These are phyloP conservation scores for Anoplophora glabripennis DNA, from an alignment of 1,140 invertebrate genomes.

Conservation along the genomic window DNA sequence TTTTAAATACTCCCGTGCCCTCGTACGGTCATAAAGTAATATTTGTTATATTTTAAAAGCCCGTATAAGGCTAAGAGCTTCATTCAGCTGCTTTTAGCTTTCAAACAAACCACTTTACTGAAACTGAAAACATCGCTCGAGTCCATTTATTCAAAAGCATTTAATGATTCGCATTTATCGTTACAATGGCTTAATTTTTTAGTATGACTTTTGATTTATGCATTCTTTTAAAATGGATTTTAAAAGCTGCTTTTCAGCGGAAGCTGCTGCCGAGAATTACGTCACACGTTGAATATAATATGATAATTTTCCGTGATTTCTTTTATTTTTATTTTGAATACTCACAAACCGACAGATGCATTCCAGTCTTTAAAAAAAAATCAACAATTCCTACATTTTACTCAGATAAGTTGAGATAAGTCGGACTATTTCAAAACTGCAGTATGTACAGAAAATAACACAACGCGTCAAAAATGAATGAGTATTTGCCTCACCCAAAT, in stretches of 20 bases:
- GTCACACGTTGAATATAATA: no score
- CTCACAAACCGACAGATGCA: no score
- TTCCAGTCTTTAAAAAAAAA: no score
- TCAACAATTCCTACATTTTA: no score
- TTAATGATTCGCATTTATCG: constrained; percentile 21
- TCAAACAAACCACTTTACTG: constrained; percentile 36
- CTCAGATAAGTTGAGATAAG: no score
- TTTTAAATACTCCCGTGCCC: background rate
- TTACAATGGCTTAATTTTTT: constrained; percentile 12
- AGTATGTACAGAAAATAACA: no score
- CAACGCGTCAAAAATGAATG: no score
- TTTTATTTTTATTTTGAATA: no score
- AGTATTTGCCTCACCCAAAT: no score
- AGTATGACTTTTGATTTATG: constrained; percentile 12
- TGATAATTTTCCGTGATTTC: no score
- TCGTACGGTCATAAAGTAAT: constrained; percentile 24
- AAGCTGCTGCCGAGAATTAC: no score
- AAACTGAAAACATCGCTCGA: constrained; percentile 17
- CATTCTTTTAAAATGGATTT: constrained; percentile 12
- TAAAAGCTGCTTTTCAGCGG: background rate
- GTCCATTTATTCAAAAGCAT: constrained; percentile 18
- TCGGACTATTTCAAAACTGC: no score
- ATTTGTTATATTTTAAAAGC: constrained; percentile 31
- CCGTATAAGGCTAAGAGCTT: constrained; percentile 33
- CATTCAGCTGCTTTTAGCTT: constrained; percentile 39